Conservation (phyloP, 2,113 vertebrate species). For the Lanius ludovicianus region DNA sequence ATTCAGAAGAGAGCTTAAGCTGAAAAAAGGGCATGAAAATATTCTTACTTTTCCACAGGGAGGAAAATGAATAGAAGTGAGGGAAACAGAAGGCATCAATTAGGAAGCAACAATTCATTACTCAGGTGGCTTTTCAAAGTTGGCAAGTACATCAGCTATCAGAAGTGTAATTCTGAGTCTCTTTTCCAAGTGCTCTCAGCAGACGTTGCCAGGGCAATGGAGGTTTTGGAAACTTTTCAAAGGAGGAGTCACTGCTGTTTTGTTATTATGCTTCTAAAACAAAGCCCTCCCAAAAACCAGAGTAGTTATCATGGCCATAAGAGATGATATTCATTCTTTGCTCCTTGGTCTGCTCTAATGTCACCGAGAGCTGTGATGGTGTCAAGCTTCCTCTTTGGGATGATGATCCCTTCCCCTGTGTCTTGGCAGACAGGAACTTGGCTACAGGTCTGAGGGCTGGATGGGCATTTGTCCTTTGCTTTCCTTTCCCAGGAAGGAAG, state of each 20-base stretch:
- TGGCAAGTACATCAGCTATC: slow-evolving; percentile 36
- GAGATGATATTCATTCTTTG: neutral
- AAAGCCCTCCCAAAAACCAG: neutral
- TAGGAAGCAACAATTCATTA: slow-evolving; percentile 13
- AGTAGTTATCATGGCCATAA: neutral
- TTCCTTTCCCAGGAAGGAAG: neutral
- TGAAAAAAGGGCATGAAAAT: neutral
- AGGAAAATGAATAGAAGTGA: neutral
- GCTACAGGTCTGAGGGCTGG: neutral
- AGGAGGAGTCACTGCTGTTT: neutral
- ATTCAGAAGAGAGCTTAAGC: neutral
- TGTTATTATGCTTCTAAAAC: neutral
- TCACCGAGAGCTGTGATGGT: neutral
- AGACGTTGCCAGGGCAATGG: slow-evolving; percentile 27
- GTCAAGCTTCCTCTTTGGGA: neutral
- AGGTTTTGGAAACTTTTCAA: slow-evolving; percentile 14
- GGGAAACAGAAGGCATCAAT: slow-evolving; percentile 15
- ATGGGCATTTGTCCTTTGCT: neutral
- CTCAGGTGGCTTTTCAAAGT: slow-evolving; percentile 49
- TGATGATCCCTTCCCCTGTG: fast-evolving
- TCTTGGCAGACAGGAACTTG: neutral
- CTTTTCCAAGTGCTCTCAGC: slow-evolving; percentile 35
- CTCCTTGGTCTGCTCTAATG: neutral
- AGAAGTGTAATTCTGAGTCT: slow-evolving; percentile 21
- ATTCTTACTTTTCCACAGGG: neutral